A percentile compares a stretch with the other conserved stretches of the same genome.
Evolutionary conservation across 2,113 vertebrate species (phyloP).

Genomic region (Hylia prasina): DNA sequence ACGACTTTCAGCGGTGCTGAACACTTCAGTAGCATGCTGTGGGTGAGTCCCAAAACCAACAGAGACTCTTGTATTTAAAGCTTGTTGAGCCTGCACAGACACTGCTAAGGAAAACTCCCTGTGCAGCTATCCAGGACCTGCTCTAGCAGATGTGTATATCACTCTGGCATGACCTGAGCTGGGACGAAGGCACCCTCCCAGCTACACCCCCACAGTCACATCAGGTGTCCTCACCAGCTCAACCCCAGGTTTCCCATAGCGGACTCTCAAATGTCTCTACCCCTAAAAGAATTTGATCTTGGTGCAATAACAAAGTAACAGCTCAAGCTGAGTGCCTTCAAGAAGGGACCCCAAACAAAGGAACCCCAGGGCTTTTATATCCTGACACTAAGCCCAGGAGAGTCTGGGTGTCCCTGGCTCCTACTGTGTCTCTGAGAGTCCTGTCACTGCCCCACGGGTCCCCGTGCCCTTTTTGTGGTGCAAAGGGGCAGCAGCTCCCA

Average conservation of each 20-base stretch:
- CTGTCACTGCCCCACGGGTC: no score
- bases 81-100: not conserved
- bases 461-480: accelerated
- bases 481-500: not conserved
- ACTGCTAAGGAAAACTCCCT: not conserved
- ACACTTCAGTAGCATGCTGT: not conserved
- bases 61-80: not conserved
- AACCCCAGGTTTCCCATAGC: no score
- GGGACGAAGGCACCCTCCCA: not conserved
- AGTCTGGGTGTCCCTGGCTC: accelerated
- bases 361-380: not conserved
- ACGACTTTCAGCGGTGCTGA: accelerated
- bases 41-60: not conserved
- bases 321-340: not conserved
- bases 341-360: no score
- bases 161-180: not conserved
- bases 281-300: not conserved
- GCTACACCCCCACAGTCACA: not conserved
- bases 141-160: not conserved
- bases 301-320: not conserved
- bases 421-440: no score
- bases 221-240: not conserved
- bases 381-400: not conserved
- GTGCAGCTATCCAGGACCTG: accelerated
- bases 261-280: not conserved